Conservation (phyloP, 2,888 invertebrate genomes). For the Stratiomys singularior region DNA sequence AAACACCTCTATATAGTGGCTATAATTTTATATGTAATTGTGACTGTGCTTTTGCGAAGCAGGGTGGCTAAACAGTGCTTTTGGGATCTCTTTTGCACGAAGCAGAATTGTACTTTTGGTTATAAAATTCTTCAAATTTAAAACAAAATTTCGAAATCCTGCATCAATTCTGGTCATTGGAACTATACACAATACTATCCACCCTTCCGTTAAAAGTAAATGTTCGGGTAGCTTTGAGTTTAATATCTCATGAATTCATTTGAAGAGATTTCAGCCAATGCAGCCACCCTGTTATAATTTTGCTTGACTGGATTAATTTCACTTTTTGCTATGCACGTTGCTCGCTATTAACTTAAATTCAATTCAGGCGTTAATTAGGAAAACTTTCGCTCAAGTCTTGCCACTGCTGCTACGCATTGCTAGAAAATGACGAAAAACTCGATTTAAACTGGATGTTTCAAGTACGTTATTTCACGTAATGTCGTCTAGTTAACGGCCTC, state of each 20-base stretch:
- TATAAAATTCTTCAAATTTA: no score
- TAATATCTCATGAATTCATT: no score
- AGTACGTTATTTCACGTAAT: background rate
- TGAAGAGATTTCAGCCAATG: background rate
- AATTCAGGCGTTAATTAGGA: slow-evolving; percentile 12
- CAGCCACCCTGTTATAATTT: background rate
- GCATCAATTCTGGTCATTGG: no score
- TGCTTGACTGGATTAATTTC: background rate
- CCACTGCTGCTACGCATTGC: no score
- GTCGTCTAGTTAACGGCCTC: slow-evolving; percentile 9
- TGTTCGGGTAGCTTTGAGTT: no score
- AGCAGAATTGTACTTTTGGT: no score
- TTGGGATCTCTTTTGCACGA: no score
- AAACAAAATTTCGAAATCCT: no score
- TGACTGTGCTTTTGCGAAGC: no score
- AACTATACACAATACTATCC: no score
- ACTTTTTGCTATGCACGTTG: background rate
- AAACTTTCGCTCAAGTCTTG: slow-evolving; percentile 7
- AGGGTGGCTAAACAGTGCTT: no score
- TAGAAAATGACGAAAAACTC: background rate
- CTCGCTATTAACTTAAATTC: background rate
- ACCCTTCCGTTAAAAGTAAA: no score
- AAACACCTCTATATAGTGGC: background rate
- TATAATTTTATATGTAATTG: background rate
- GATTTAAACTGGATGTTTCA: background rate